phyloP scores from a whole-genome alignment of 2,888 invertebrate species.

The Petrophora chlorosata region DNA sequence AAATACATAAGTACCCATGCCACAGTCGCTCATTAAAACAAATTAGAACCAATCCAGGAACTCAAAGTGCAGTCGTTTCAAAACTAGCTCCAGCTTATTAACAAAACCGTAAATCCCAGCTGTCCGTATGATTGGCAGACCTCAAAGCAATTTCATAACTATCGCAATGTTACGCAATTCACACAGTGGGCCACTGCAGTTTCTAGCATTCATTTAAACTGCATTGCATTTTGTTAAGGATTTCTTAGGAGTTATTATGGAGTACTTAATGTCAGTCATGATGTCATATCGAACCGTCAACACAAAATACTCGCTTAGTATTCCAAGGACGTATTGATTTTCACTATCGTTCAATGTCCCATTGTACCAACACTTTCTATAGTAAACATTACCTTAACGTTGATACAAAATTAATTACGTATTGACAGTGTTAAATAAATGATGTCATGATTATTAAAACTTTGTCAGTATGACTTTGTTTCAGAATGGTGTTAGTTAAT shows the following conservation, averaged over 20 bases:
- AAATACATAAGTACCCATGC: too few species aligned
- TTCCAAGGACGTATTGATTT: constrained; percentile 60
- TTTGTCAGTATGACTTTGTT: too few species aligned
- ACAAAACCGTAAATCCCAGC: constrained; percentile 10
- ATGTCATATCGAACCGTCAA: constrained; percentile 38
- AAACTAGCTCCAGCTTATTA: neutral
- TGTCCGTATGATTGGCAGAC: constrained; percentile 11
- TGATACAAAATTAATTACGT: constrained; percentile 52
- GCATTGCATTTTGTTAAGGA: constrained; percentile 28
- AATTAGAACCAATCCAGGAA: neutral
- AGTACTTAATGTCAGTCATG: constrained; percentile 12
- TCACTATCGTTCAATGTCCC: constrained; percentile 78
- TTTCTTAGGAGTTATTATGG: constrained; percentile 6
- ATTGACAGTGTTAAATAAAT: constrained; percentile 41
- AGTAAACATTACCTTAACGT: constrained; percentile 58
- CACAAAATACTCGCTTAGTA: constrained; percentile 57
- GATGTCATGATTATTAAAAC: constrained; percentile 46
- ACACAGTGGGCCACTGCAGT: constrained; percentile 26
- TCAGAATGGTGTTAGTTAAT: too few species aligned
- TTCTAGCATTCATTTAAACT: constrained; percentile 28
- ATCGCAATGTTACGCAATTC: constrained; percentile 14
- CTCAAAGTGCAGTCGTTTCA: neutral
- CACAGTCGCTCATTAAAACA: too few species aligned
- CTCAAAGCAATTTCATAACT: constrained; percentile 7
- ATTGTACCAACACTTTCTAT: constrained; percentile 76